These are phyloP conservation scores for Drosophila sp. DNA, from an alignment of 1,140 invertebrate genomes.

Conservation along the genomic window DNA sequence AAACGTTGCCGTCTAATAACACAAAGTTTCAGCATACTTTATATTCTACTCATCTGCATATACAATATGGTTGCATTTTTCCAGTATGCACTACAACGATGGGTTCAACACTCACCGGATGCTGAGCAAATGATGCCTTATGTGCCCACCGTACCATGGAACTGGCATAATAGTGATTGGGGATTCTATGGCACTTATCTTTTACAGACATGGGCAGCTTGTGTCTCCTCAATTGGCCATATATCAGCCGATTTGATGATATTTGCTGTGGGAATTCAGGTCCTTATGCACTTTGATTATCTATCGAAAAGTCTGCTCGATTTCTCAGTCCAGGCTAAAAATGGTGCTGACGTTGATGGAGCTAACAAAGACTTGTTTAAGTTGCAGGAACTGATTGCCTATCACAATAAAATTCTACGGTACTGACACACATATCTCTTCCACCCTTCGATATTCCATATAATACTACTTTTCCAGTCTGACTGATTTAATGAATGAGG, in stretches of 20 bases:
- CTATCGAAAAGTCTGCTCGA: constrained; percentile 26
- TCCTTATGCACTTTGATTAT: constrained; percentile 66
- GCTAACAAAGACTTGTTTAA: constrained; percentile 34
- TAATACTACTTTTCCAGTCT: constrained; percentile 28
- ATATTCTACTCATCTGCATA: constrained; percentile 38
- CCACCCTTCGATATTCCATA: too few species aligned
- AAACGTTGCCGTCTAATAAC: constrained; percentile 21
- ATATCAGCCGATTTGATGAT: constrained; percentile 59
- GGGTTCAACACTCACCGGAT: constrained; percentile 15
- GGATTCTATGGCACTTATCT: constrained; percentile 45
- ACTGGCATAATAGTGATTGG: constrained; percentile 23
- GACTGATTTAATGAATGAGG: constrained; percentile 56
- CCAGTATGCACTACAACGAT: constrained; percentile 31
- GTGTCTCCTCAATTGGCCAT: constrained; percentile 52
- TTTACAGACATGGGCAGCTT: constrained; percentile 39
- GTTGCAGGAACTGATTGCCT: constrained; percentile 42
- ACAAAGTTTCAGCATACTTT: constrained; percentile 37
- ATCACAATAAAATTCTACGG: constrained; percentile 60
- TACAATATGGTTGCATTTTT: constrained; percentile 55
- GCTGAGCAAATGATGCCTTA: constrained; percentile 48
- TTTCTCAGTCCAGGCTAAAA: constrained; percentile 15
- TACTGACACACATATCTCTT: constrained; percentile 4
- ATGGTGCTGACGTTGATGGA: neutral
- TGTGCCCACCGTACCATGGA: constrained; percentile 44
- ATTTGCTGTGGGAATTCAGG: constrained; percentile 54